Percentiles rank a stretch among this genome's conserved stretches.
phyloP scores from a whole-genome alignment of 2,888 invertebrate species.

The Lasioglossum malachurum region DNA sequence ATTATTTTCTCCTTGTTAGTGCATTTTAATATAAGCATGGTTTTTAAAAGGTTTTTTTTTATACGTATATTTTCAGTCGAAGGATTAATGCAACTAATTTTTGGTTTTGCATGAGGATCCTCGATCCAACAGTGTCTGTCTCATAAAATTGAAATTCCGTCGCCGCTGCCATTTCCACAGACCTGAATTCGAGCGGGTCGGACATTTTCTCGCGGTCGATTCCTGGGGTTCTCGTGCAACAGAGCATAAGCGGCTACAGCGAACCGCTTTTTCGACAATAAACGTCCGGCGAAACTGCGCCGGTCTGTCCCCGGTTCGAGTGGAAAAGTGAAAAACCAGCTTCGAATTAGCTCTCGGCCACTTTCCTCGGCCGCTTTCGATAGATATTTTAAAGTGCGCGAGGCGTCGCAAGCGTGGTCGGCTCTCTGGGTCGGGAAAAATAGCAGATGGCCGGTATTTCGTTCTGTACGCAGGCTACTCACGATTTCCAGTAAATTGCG shows the following conservation, averaged over 20 bases:
- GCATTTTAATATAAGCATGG: no score
- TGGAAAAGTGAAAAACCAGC: slow-evolving; percentile 65
- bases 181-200: not conserved
- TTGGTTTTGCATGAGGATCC: not conserved
- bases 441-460: slow-evolving; percentile 58
- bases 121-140: not conserved
- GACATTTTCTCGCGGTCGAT: slow-evolving; percentile 10
- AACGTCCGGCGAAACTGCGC: slow-evolving; percentile 18
- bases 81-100: not conserved
- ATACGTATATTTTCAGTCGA: not conserved
- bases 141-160: not conserved
- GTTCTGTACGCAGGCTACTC: slow-evolving; percentile 53
- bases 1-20: no score
- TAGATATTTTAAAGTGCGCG: slow-evolving; percentile 67
- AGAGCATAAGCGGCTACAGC: slow-evolving; percentile 26
- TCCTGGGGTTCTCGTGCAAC: slow-evolving; percentile 9
- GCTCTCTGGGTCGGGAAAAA: slow-evolving; percentile 31
- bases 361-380: slow-evolving; percentile 67
- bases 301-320: slow-evolving; percentile 15
- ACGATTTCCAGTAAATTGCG: slow-evolving; percentile 60
- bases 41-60: no score
- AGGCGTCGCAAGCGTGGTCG: slow-evolving; percentile 48
- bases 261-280: slow-evolving; percentile 40
- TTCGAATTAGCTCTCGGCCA: slow-evolving; percentile 54
- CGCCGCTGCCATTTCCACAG: not conserved